These are phyloP conservation scores for Blastobasis adustella DNA, from an alignment of 2,888 invertebrate genomes.

Conservation along the genomic window DNA sequence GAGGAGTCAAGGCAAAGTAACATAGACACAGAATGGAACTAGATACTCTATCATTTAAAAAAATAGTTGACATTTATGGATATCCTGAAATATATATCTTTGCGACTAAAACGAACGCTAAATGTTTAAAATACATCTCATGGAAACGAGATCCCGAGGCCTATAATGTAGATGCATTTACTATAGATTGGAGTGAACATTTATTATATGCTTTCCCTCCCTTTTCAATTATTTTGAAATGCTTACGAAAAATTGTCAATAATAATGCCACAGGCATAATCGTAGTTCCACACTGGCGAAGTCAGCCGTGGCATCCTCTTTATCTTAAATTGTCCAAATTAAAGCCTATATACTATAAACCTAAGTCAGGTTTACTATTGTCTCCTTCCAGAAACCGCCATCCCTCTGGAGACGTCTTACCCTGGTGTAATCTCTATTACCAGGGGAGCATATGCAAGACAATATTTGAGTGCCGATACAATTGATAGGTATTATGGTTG, in stretches of 20 bases:
- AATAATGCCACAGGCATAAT: neutral
- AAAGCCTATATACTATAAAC: neutral
- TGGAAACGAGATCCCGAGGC: too few species aligned
- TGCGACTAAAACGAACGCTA: too few species aligned
- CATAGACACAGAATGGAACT: slow-evolving; percentile 7
- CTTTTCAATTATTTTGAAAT: neutral
- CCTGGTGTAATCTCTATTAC: neutral
- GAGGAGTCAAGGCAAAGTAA: slow-evolving; percentile 4
- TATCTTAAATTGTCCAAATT: neutral
- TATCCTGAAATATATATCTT: slow-evolving; percentile 1
- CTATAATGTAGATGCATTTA: too few species aligned
- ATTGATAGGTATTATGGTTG: too few species aligned
- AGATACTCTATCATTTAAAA: neutral
- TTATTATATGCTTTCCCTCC: neutral
- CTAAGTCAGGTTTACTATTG: neutral
- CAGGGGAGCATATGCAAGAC: too few species aligned
- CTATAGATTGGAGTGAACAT: neutral
- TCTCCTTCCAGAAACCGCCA: neutral
- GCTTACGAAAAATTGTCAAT: neutral
- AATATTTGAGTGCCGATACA: too few species aligned
- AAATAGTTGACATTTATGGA: slow-evolving; percentile 7
- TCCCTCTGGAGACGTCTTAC: neutral
- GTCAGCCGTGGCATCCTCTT: neutral
- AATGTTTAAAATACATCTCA: too few species aligned
- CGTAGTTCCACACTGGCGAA: neutral